Percentiles rank a stretch among this genome's conserved stretches.
Evolutionary conservation across 2,888 invertebrate species (phyloP).

Genomic region (Sipunculus nudus): DNA sequence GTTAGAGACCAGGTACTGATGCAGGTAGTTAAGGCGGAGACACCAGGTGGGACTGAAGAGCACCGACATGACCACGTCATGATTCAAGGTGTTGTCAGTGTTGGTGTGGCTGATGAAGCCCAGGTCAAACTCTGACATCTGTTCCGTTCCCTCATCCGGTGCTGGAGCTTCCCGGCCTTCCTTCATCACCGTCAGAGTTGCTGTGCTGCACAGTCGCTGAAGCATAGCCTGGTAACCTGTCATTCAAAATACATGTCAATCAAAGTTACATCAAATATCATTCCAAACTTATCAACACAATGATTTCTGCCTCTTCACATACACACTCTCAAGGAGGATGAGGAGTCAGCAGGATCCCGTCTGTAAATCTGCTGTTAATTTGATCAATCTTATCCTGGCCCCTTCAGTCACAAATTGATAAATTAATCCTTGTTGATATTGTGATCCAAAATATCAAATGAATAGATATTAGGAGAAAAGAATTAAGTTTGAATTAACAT

Average conservation of each 20-base stretch:
- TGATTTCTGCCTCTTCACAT: no score
- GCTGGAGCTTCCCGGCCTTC: neutral
- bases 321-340: no score
- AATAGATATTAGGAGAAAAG: no score
- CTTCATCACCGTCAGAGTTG: constrained; percentile 15
- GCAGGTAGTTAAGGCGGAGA: constrained; percentile 49
- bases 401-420: no score
- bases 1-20: constrained; percentile 51
- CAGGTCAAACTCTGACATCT: constrained; percentile 52
- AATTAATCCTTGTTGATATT: no score
- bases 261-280: no score
- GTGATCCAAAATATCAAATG: no score
- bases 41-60: constrained; percentile 48
- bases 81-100: constrained; percentile 50
- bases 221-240: constrained; percentile 62
- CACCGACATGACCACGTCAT: constrained; percentile 50
- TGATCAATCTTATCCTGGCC: no score
- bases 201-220: constrained; percentile 46
- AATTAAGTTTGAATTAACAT: no score
- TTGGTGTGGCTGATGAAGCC: constrained; percentile 57
- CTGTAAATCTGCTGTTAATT: no score
- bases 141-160: neutral
- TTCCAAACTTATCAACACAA: no score
- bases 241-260: constrained; percentile 13
- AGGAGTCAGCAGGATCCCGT: no score